phyloP scores from a whole-genome alignment of 1,140 invertebrate species.

The Drosophila sulfurigaster region DNA sequence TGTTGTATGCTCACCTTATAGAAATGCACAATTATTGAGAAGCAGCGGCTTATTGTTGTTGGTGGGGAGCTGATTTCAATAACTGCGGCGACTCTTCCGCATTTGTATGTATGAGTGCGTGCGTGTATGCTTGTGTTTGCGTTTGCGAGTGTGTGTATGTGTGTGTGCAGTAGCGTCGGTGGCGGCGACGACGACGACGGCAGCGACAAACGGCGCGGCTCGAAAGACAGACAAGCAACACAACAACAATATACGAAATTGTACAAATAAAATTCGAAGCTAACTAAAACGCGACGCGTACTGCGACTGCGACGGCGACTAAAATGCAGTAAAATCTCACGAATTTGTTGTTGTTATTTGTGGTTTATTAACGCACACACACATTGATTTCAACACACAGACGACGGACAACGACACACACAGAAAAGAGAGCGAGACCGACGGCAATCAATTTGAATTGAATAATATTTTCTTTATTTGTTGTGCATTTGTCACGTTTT shows the following conservation, averaged over 20 bases:
- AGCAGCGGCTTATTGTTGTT: slow-evolving; percentile 48
- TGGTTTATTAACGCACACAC: slow-evolving; percentile 49
- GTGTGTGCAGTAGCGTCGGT: slow-evolving; percentile 2
- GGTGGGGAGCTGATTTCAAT: slow-evolving; percentile 36
- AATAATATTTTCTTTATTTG: slow-evolving; percentile 33
- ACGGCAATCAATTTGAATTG: slow-evolving; percentile 50
- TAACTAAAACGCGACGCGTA: slow-evolving; percentile 42
- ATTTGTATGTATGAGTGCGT: slow-evolving; percentile 49
- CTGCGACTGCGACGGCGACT: slow-evolving; percentile 24
- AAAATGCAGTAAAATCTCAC: slow-evolving; percentile 46
- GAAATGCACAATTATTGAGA: slow-evolving; percentile 63
- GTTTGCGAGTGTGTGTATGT: slow-evolving; percentile 13
- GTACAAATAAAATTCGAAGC: slow-evolving; percentile 40
- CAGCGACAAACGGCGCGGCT: slow-evolving; percentile 4
- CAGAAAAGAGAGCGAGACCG: slow-evolving; percentile 27
- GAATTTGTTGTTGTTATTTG: slow-evolving; percentile 51
- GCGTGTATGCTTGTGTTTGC: slow-evolving; percentile 14
- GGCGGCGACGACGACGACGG: slow-evolving; percentile 23
- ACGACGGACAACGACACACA: slow-evolving; percentile 1
- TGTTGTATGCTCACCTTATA: slow-evolving; percentile 55
- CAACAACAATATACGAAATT: slow-evolving; percentile 20
- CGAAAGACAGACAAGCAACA: slow-evolving; percentile 21
- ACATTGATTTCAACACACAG: slow-evolving; percentile 30
- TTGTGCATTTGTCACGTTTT: slow-evolving; percentile 74
- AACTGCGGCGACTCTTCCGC: slow-evolving; percentile 60